Evolutionary conservation across 2,797 vertebrate species (phyloP).

Genomic region (Phalloptychus januarius): DNA sequence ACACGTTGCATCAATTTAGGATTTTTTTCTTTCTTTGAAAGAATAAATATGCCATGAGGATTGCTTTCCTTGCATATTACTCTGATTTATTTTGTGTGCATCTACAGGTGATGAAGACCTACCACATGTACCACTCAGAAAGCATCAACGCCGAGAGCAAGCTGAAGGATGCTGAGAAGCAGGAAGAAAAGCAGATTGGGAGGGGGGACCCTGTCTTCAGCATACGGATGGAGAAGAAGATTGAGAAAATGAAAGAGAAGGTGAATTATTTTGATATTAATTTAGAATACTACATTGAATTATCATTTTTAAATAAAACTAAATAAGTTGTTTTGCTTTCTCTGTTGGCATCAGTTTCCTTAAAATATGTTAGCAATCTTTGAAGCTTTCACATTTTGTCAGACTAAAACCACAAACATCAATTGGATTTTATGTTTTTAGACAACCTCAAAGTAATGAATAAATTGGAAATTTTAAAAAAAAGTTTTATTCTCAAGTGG

Average conservation of each 20-base stretch:
- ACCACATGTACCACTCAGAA: constrained; percentile 99
- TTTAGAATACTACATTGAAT: background rate
- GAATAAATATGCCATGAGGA: background rate
- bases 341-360: background rate
- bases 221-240: constrained; percentile 95
- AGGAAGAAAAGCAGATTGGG: constrained; percentile 96
- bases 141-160: constrained; percentile 97
- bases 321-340: background rate
- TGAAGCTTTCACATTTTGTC: background rate
- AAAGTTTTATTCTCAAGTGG: too few relatives aligned
- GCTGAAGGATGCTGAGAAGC: constrained; percentile 97
- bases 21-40: background rate
- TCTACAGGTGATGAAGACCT: constrained; percentile 97
- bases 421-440: background rate
- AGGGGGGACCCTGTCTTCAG: constrained; percentile 91
- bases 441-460: background rate
- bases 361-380: background rate
- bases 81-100: background rate
- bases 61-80: background rate
- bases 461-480: background rate
- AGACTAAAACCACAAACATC: background rate
- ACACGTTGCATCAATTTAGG: background rate
- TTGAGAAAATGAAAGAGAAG: constrained; percentile 99
- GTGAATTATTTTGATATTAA: constrained; percentile 53
- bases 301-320: background rate